Percentiles rank a stretch among this genome's conserved stretches.
Conservation (phyloP, 2,797 vertebrate species). For the Manis javanica region DNA sequence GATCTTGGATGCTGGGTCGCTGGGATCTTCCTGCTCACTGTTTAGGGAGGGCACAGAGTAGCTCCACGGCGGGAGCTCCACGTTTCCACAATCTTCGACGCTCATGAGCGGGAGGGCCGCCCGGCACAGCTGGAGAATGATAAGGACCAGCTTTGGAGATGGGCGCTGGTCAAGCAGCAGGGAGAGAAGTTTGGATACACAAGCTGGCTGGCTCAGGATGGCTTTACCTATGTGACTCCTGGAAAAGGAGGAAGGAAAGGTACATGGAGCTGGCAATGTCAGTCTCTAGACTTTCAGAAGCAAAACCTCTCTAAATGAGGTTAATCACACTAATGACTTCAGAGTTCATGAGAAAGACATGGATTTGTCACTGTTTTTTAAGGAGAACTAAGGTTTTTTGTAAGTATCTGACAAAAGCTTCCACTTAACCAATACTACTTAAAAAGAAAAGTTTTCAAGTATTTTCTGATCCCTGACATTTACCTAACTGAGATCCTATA, state of each 20-base stretch:
- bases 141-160: slow-evolving; percentile 98
- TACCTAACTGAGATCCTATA: neutral
- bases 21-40: slow-evolving; percentile 95
- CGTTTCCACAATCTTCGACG: slow-evolving; percentile 98
- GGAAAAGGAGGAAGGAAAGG: slow-evolving; percentile 38
- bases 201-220: slow-evolving; percentile 98
- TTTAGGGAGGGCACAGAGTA: slow-evolving; percentile 96
- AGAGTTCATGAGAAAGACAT: neutral
- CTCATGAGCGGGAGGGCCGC: slow-evolving; percentile 98
- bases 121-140: slow-evolving; percentile 97
- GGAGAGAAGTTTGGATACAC: slow-evolving; percentile 98
- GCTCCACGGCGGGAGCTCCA: slow-evolving; percentile 98
- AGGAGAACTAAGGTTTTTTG: neutral
- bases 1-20: slow-evolving; percentile 97
- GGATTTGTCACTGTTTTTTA: neutral
- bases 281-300: neutral
- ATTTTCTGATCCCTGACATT: neutral
- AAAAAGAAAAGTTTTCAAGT: neutral
- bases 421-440: neutral
- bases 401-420: neutral
- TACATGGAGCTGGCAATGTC: neutral
- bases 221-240: slow-evolving; percentile 99
- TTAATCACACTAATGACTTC: neutral
- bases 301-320: neutral
- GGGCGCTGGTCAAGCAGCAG: slow-evolving; percentile 98